phyloP scores from a whole-genome alignment of 2,888 invertebrate species.

The Chrysolina americana region DNA sequence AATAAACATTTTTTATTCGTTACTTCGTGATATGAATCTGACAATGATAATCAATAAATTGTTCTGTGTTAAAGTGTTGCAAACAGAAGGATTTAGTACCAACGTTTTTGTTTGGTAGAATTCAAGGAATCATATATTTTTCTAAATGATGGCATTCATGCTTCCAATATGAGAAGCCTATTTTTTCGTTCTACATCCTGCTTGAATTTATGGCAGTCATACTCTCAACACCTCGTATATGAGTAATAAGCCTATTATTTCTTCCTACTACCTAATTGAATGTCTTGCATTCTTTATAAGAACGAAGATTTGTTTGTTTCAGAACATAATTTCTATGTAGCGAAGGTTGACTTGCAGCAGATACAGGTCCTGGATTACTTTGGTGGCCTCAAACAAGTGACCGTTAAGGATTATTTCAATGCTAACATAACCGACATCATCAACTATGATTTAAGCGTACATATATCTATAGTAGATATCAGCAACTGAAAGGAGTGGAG shows the following conservation, averaged over 20 bases:
- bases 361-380: conserved; percentile 86
- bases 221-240: no score
- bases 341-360: conserved; percentile 81
- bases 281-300: not conserved
- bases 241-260: not conserved
- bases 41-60: no score
- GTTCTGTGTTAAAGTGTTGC: no score
- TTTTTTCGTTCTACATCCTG: no score
- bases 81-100: no score
- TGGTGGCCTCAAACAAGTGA: conserved; percentile 83
- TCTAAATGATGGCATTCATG: no score
- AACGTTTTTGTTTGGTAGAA: no score
- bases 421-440: conserved; percentile 51
- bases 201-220: not conserved
- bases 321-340: conserved; percentile 86
- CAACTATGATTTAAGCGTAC: conserved; percentile 39
- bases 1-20: no score
- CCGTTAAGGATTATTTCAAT: conserved; percentile 74
- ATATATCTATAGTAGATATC: conserved; percentile 33
- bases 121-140: no score
- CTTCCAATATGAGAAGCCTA: no score
- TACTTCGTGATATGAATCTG: no score
- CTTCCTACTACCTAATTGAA: no score
- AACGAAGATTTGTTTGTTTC: conserved; percentile 47
- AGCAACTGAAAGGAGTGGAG: not conserved